These are phyloP conservation scores for Zaprionus camerounensis DNA, from an alignment of 1,140 invertebrate species.

Conservation along the genomic window DNA sequence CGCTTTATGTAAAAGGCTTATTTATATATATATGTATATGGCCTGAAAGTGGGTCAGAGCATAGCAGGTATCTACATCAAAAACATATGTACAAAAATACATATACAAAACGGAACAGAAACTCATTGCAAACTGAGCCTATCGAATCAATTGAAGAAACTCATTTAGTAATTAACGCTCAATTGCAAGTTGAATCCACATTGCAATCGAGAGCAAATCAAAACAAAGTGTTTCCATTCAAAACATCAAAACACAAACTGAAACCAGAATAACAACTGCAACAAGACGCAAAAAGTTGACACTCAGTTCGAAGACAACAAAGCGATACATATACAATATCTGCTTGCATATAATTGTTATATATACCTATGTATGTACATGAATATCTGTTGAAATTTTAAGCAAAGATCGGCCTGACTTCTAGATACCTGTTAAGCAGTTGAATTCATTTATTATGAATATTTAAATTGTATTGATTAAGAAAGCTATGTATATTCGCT, in stretches of 20 bases:
- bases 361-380: background rate
- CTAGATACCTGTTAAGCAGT: background rate
- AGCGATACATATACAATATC: constrained; percentile 26
- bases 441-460: background rate
- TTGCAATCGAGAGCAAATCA: constrained; percentile 24
- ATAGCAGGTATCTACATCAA: constrained; percentile 27
- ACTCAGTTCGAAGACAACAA: constrained; percentile 31
- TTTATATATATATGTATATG: constrained; percentile 13
- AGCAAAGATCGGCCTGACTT: background rate
- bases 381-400: background rate
- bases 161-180: constrained; percentile 24
- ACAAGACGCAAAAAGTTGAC: constrained; percentile 31
- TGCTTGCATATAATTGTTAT: background rate
- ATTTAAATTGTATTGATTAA: background rate
- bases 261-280: constrained; percentile 25
- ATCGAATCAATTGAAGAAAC: background rate
- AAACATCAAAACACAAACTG: constrained; percentile 23
- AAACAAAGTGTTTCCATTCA: constrained; percentile 22
- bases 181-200: constrained; percentile 1
- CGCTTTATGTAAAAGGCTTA: constrained; percentile 13
- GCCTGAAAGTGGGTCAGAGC: constrained; percentile 61
- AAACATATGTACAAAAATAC: constrained; percentile 5
- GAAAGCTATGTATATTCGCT: too few species aligned
- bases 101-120: constrained; percentile 4
- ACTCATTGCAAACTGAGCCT: constrained; percentile 4